Evolutionary conservation across 2,797 vertebrate genomes (phyloP), one percentile per base, ranked within the genome.

Genomic region (Peromyscus nudipes): DNA sequence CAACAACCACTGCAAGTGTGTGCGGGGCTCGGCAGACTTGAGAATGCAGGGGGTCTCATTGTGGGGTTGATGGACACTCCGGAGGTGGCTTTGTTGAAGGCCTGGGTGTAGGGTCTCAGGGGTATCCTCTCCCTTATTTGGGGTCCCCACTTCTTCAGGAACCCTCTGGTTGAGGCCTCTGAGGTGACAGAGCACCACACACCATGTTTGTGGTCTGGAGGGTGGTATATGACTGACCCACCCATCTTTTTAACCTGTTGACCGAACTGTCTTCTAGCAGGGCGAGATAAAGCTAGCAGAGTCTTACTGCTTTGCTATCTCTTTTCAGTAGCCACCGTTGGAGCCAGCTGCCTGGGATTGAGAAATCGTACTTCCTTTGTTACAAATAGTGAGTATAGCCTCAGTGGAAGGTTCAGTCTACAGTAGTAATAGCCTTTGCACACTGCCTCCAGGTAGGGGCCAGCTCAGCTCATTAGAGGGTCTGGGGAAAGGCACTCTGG

Each of bases 181-280:
- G 43, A 62, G 81, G 84, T 13, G 2, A n/a, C 0, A 21, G 65
- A 4, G 8, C 27, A 6, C 17, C 21, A 27, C n/a, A 27, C 4
- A 10, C 69, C 9, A 2, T 7, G 34, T 46, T 64, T 19, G 17
- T 37, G 40, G 34, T 37, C 65, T 57, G 19, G 3, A 0, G 37
- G 19, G 37, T 3, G 0, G 62, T 0, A 0, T 4, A 1, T 29
- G 8, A 17, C 21, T 19, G 55, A 75, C 12, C 40, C 52, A 12
- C 0, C 4, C 19, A 6, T 37, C 43, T 84, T 52, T 49, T 69
- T 57, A 62, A 69, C 73, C 82, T 91, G 40, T 40, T n/a, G 77
- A 23, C 16, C 81, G 34, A 14, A 7, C 21, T 86, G 64, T 71
- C 71, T 91, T 46, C 21, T 43, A 79, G 67, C 2, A 43, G 76